Percentiles rank a stretch among this genome's conserved stretches.
These are phyloP conservation scores for Dysmachus trigonus DNA, from an alignment of 2,888 invertebrate genomes.

Conservation along the genomic window DNA sequence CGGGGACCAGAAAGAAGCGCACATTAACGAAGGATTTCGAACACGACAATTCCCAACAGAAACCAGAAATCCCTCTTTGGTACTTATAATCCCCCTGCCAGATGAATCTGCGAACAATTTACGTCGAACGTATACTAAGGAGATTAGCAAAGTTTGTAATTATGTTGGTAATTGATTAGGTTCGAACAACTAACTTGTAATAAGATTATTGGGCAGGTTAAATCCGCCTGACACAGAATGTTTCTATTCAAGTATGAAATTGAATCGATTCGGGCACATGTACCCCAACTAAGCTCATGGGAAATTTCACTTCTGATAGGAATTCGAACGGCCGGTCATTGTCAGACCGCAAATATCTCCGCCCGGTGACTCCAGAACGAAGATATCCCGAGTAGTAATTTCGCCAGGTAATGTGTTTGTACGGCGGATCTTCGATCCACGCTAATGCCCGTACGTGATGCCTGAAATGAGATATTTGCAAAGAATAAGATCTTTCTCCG, in stretches of 20 bases:
- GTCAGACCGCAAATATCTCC: conserved; percentile 29
- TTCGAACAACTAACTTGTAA: conserved; percentile 65
- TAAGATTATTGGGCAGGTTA: conserved; percentile 61
- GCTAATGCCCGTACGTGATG: background rate
- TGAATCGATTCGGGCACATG: conserved; percentile 59
- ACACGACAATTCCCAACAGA: conserved; percentile 35
- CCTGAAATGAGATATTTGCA: background rate
- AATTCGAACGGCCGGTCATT: conserved; percentile 32
- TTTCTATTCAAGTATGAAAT: conserved; percentile 59
- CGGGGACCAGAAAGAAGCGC: conserved; percentile 15
- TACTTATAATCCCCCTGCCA: conserved; percentile 10
- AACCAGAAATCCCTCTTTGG: conserved; percentile 36
- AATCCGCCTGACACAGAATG: conserved; percentile 47
- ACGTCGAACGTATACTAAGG: conserved; percentile 55
- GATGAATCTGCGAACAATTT: conserved; percentile 47
- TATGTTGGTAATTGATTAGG: conserved; percentile 66
- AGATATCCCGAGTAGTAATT: conserved; percentile 20
- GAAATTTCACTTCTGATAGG: conserved; percentile 27
- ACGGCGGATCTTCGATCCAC: background rate
- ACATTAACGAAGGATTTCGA: conserved; percentile 33
- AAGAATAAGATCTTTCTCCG: background rate
- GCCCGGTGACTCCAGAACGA: conserved; percentile 44
- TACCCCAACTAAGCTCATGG: conserved; percentile 37
- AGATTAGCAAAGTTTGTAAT: conserved; percentile 65
- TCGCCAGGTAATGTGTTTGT: conserved; percentile 11